Base-by-base conservation (phyloP, 2,797 vertebrate species). In the Argyrosomus regius region DNA sequence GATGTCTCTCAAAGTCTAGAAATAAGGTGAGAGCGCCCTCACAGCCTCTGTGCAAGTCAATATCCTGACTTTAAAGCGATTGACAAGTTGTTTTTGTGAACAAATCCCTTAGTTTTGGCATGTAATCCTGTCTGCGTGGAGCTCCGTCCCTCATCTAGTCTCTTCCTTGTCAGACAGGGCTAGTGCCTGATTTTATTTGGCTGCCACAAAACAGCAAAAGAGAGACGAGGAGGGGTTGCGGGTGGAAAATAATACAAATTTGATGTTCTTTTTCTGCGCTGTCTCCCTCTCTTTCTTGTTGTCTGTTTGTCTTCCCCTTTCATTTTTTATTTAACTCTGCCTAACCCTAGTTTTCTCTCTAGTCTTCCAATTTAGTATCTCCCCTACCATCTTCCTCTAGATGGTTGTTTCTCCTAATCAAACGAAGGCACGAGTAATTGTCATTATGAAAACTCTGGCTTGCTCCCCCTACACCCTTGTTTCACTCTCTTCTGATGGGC, bases 71-170 rank as follows among this genome's bases (percentile, higher is more conserved):
- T 91, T 84, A 91, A 86, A 89, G 89, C 68, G 60, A 91, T 87
- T 89, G 90, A 92, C 87, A 87, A 71, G 88, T 90, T 91, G 83
- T 91, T 92, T 90, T 90, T 88, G 76, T 77, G 72, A 83, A 86
- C 81, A 89, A 87, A 93, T 91, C 91, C 82, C 70, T 89, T 69
- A 75, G 85, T 91, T 90, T 90, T 80, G 77, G 75, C 75, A 22
- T 77, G 72, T 84, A 88, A 92, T 91, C 89, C 83, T 81, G 84
- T 88, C 87, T 88, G 82, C n/a, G 72, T 64, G 70, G 82, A 46
- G 82, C 81, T 80, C 66, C 46, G 78, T 90, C 84, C 80, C 81
- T 90, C 87, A 75, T 87, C 84, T 82, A 59, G 77, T 90, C 82
- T 87, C 76, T 71, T 78, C 49, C 64, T 78, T 90, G 88, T 91